These are phyloP conservation scores for Hydrocynus forskahlii DNA, from an alignment of 2,797 vertebrate genomes.

Conservation along the genomic window DNA sequence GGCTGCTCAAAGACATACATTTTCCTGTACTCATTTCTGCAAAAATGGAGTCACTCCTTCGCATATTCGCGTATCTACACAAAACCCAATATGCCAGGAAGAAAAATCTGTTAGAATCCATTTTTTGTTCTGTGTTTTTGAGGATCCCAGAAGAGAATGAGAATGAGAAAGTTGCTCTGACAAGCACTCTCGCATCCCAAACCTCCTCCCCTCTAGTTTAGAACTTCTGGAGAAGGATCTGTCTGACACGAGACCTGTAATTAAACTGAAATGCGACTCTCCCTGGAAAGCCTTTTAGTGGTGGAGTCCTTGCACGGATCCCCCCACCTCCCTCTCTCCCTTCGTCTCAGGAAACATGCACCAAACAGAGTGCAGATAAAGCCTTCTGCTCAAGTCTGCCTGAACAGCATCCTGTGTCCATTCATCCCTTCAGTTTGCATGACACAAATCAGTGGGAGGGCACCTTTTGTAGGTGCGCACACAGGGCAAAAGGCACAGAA, in stretches of 20 bases:
- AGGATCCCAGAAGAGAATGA: slow-evolving; percentile 51
- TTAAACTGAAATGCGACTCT: slow-evolving; percentile 73
- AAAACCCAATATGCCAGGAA: neutral
- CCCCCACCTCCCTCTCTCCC: neutral
- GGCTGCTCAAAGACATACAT: neutral
- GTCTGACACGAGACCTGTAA: slow-evolving; percentile 78
- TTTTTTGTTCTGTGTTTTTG: slow-evolving; percentile 51
- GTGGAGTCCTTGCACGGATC: slow-evolving; percentile 42
- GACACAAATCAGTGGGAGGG: slow-evolving; percentile 45
- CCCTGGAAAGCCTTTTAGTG: slow-evolving; percentile 59
- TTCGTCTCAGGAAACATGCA: slow-evolving; percentile 42
- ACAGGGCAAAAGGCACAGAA: slow-evolving; percentile 49
- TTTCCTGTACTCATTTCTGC: neutral
- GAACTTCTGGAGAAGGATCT: slow-evolving; percentile 78
- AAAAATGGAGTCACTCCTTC: neutral
- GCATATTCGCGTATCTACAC: neutral
- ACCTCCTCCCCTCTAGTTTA: slow-evolving; percentile 76
- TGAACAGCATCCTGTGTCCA: slow-evolving; percentile 25
- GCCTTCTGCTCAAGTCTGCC: slow-evolving; percentile 26
- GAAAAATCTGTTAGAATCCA: slow-evolving; percentile 6
- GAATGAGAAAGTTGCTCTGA: slow-evolving; percentile 34
- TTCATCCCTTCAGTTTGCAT: slow-evolving; percentile 44
- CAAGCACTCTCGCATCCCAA: slow-evolving; percentile 66
- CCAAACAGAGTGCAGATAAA: slow-evolving; percentile 36
- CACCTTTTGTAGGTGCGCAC: slow-evolving; percentile 44